Conservation (phyloP, 2,888 invertebrate species). For the Terebella lapidaria region DNA sequence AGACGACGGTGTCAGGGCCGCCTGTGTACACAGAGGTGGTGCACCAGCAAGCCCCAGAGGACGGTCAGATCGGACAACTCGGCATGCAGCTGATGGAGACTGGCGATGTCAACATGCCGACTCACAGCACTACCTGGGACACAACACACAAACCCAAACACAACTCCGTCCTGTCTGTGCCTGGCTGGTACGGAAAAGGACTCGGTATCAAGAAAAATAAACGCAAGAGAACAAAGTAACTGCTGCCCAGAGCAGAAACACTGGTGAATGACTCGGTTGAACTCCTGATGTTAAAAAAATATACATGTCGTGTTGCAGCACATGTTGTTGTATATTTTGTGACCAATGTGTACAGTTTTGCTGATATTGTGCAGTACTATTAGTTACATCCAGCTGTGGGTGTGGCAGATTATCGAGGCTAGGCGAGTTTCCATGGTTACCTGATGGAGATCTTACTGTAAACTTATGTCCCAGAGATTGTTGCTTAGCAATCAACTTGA, state of each 20-base stretch:
- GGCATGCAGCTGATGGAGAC: background rate
- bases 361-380: too few relatives aligned
- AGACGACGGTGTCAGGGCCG: background rate
- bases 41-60: background rate
- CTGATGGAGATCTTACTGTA: too few relatives aligned
- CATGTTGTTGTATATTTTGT: too few relatives aligned
- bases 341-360: too few relatives aligned
- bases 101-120: background rate
- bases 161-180: background rate
- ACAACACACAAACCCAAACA: background rate
- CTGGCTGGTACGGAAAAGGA: slow-evolving; percentile 26
- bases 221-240: slow-evolving; percentile 4
- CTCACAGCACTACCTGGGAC: background rate
- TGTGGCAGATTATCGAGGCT: too few relatives aligned
- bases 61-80: background rate
- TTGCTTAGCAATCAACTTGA: too few relatives aligned
- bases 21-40: background rate
- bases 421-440: too few relatives aligned
- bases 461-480: too few relatives aligned
- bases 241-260: background rate
- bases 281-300: too few relatives aligned
- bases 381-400: too few relatives aligned
- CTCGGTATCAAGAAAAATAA: slow-evolving; percentile 5
- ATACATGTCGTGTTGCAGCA: too few relatives aligned
- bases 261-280: slow-evolving; percentile 11